Conservation (phyloP, 2,113 vertebrate genomes). For the Galemys pyrenaicus region DNA sequence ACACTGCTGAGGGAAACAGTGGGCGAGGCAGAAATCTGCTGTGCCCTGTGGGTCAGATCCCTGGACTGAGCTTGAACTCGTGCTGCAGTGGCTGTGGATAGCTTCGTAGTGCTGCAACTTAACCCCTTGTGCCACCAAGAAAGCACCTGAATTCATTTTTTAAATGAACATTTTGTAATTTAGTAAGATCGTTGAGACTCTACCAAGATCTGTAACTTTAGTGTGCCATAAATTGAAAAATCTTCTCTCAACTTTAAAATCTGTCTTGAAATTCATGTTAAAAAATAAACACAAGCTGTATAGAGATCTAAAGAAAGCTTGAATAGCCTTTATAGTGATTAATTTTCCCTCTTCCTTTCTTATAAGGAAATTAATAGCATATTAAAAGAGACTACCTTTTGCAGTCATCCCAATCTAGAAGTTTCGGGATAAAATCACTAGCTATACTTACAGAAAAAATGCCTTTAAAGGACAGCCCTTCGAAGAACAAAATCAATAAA, state of each 20-base stretch:
- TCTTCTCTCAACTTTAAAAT: neutral
- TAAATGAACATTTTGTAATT: neutral
- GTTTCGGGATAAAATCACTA: neutral
- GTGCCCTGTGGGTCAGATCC: no score
- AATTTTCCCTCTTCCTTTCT: neutral
- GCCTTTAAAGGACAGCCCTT: neutral
- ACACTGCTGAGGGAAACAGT: no score
- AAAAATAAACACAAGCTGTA: neutral
- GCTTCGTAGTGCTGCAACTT: no score
- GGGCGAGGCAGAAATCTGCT: no score
- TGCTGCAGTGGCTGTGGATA: no score
- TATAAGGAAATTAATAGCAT: neutral
- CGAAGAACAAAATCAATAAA: neutral
- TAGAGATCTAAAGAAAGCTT: neutral
- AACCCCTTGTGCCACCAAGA: no score
- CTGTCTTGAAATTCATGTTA: neutral
- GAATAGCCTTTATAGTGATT: neutral
- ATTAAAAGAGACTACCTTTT: neutral
- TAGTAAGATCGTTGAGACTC: neutral
- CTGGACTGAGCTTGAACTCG: no score
- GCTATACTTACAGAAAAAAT: neutral
- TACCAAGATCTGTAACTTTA: neutral
- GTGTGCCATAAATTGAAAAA: neutral
- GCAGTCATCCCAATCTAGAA: neutral
- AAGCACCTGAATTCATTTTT: neutral